Evolutionary conservation across 2,797 vertebrate species (phyloP), one percentile per base, ranked within the genome.

Genomic region (Pseudochirops cupreus): DNA sequence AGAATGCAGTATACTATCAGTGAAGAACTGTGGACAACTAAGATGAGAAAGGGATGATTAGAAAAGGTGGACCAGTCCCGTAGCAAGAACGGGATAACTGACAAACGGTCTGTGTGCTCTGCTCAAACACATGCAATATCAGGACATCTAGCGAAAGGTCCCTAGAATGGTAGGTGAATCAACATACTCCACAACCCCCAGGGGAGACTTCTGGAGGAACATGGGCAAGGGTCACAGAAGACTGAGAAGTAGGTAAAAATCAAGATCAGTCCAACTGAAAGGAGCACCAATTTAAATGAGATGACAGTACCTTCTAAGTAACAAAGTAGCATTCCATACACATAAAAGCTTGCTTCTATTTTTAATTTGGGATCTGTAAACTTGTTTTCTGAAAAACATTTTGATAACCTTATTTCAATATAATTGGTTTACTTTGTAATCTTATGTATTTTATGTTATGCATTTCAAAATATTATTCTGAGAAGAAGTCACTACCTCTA

Each of bases 281-380:
- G 67, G n/a, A 24, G n/a, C 74, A 39, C 9, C 74, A 21, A 82
- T 6, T 82, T 82, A 46, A 21, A 74, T 39, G 67, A 74, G 16
- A 39, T 82, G 67, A 82, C 18, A 82, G n/a, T 7, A 21, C n/a
- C 16, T 21, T 82, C 67, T 82, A 39, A 82, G 21, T 82, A 82
- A 46, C 26, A 82, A 82, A 82, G 39, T 46, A 46, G 28, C 52
- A 52, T 54, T 54, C 29, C 29, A 33, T 91, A 28, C 56, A 0
- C n/a, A 82, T 29, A 90, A 97, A 95, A 92, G 58, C 90, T 18
- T 59, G 31, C 59, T 95, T 97, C 90, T 96, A 90, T 7, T 93
- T 93, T 82, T 82, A 82, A 46, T 39, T 82, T 82, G 74, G 74
- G 18, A 11, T 82, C n/a, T 82, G 39, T 82, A 9, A 82, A 82